These are phyloP conservation scores for Drosophila fulvimacula DNA, from an alignment of 2,888 invertebrate genomes.

Conservation along the genomic window DNA sequence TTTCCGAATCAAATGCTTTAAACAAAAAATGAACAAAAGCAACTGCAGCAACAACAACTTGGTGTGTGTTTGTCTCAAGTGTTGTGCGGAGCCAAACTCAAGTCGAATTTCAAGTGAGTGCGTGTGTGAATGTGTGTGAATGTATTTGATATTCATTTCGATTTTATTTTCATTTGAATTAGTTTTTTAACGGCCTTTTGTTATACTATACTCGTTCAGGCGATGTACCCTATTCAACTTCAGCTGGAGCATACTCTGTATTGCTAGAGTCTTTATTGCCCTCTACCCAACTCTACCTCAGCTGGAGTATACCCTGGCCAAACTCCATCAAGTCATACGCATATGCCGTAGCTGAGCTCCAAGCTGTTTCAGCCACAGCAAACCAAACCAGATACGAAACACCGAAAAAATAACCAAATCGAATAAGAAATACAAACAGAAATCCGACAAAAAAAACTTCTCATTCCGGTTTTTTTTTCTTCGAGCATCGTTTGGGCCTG, in stretches of 20 bases:
- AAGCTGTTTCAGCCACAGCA: background rate
- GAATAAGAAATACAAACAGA: constrained; percentile 2
- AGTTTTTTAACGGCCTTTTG: background rate
- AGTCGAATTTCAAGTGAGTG: background rate
- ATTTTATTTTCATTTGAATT: constrained; percentile 31
- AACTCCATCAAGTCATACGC: background rate
- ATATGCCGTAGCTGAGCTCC: background rate
- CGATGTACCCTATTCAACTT: too few species aligned
- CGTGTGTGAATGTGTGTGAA: constrained; percentile 22
- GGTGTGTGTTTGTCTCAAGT: background rate
- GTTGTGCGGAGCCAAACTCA: constrained; percentile 3
- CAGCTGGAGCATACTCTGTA: background rate
- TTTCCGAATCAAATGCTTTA: constrained; percentile 32
- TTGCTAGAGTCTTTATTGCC: too few species aligned
- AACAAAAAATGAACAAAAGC: constrained; percentile 16
- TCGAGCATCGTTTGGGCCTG: constrained; percentile 47
- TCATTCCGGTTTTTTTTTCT: constrained; percentile 20
- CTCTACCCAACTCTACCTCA: too few species aligned
- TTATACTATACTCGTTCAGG: background rate
- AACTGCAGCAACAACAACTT: constrained; percentile 6
- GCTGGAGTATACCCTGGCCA: background rate
- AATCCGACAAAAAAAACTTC: background rate
- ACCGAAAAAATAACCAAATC: background rate
- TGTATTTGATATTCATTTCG: constrained; percentile 49
- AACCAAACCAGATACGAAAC: background rate